Conservation (phyloP, 1,140 invertebrate genomes). For the Cheumatopsyche charites region DNA sequence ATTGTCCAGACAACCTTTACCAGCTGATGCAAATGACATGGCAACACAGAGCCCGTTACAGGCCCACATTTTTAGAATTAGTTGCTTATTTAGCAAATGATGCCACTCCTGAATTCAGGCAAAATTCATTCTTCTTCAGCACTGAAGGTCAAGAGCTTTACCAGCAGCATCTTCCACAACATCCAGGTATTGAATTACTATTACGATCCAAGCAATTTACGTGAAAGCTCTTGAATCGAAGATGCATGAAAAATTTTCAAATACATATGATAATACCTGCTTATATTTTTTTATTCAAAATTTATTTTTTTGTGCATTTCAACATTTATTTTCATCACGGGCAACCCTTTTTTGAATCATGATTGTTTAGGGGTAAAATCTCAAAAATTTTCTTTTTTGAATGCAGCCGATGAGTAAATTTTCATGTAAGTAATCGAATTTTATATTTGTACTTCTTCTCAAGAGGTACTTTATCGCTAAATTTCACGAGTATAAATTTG, state of each 20-base stretch:
- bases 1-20: constrained; percentile 90
- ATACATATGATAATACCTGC: too few species aligned
- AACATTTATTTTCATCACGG: too few species aligned
- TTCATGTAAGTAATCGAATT: constrained; percentile 40
- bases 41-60: constrained; percentile 73
- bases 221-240: too few species aligned
- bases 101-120: constrained; percentile 67
- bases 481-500: too few species aligned
- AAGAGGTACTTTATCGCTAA: too few species aligned
- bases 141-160: constrained; percentile 66
- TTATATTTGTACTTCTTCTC: neutral
- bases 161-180: constrained; percentile 52
- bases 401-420: constrained; percentile 43
- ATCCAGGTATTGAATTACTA: too few species aligned
- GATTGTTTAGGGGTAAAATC: neutral
- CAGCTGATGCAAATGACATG: constrained; percentile 89
- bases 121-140: constrained; percentile 81
- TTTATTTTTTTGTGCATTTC: too few species aligned
- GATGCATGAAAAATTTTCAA: too few species aligned
- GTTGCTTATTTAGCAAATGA: constrained; percentile 69
- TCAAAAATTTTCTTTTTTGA: constrained; percentile 32
- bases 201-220: too few species aligned
- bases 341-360: too few species aligned
- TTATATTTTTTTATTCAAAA: too few species aligned
- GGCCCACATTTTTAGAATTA: constrained; percentile 86